Base-by-base conservation (phyloP, 2,113 vertebrate species). In the Prionailurus bengalensis region DNA sequence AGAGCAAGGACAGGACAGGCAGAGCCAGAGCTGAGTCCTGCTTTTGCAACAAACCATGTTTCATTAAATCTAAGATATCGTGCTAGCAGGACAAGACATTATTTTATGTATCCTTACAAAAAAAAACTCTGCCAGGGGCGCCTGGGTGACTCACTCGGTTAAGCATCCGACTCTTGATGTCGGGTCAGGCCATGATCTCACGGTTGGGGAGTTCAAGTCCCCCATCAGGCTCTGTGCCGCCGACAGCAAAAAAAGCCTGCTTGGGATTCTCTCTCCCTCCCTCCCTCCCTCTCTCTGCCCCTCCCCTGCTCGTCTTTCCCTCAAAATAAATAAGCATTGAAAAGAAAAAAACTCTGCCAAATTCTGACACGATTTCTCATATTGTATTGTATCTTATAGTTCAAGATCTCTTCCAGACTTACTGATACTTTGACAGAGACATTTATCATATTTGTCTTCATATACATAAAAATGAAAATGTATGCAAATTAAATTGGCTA, bases 381-480 rank as follows among this genome's bases (percentile, higher is more conserved):
- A 39, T 76, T 36, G n/a, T 74, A 65, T 65, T 36, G 21, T 48
- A 84, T 84, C 76, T 68, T 86, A 63, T 85, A 55, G 42, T 45
- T 80, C 29, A 81, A 94, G 45, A 61, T 27, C 29, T 96, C 71
- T 58, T 14, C 63, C 68, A 80, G 55, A 86, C 21, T 63, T 65
- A n/a, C 11, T 25, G 21, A 87, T 27, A 76, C 48, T 15, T 61
- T 92, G 25, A 66, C 58, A 68, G n/a, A 82, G 58, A n/a, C 8
- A 82, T 91, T 76, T 33, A 87, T 87, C 33, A 74, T 74, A 78
- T 74, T 27, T 82, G 23, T 82, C 70, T 70, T 82, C 42, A 27
- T 78, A 53, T 61, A 92, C 14, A 79, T 78, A 95, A 53, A 92
- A 68, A 88, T 45, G 58, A 88, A 86, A 86, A 81, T n/a, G 14